phyloP scores from a whole-genome alignment of 2,113 vertebrate genomes.

The Elephantulus edwardii region DNA sequence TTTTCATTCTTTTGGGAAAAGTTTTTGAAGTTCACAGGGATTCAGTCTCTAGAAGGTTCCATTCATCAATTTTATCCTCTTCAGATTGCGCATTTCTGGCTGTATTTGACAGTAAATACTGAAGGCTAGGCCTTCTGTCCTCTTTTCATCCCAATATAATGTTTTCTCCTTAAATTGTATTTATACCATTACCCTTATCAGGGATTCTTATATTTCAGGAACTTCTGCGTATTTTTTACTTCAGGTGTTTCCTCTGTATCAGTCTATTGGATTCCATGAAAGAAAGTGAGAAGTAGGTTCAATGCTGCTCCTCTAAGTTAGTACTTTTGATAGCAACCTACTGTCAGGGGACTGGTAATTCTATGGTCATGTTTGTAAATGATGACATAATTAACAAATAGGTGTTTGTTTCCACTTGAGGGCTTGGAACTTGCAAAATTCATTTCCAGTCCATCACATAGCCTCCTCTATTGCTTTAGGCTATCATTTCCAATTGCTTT shows the following conservation, averaged over 20 bases:
- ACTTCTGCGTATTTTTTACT: neutral
- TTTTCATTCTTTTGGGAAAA: too few relatives aligned
- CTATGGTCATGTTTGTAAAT: neutral
- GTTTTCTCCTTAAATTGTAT: too few relatives aligned
- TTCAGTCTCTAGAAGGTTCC: too few relatives aligned
- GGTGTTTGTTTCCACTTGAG: neutral
- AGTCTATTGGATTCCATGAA: neutral
- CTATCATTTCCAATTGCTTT: neutral
- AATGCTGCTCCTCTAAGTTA: neutral
- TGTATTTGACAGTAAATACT: too few relatives aligned
- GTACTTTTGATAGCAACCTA: neutral
- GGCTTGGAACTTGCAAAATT: neutral
- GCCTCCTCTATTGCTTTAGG: accelerated
- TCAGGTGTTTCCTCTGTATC: accelerated
- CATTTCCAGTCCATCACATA: too few relatives aligned
- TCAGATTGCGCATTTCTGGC: too few relatives aligned
- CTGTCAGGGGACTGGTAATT: neutral
- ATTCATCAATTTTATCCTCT: too few relatives aligned
- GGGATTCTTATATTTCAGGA: accelerated
- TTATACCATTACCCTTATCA: too few relatives aligned
- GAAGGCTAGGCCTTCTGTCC: too few relatives aligned
- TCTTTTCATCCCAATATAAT: too few relatives aligned
- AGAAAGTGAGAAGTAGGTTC: accelerated
- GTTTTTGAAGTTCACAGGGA: too few relatives aligned
- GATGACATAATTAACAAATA: neutral